Evolutionary conservation across 2,888 invertebrate genomes (phyloP), one percentile per base, ranked within the genome.

Genomic region (Chaetoderma sp.): DNA sequence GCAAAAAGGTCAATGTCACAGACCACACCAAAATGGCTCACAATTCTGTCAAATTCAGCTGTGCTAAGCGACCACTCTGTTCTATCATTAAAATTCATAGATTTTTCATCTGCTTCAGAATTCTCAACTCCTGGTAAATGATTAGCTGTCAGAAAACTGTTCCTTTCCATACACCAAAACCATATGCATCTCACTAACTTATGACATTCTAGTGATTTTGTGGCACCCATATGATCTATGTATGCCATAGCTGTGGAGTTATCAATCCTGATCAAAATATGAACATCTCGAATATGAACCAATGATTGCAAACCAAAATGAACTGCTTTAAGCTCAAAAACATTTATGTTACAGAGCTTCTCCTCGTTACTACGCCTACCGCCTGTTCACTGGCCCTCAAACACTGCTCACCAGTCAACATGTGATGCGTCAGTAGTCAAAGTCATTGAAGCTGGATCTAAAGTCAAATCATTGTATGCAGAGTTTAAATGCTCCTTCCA

Each of bases 31-130:
- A n/a, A n/a, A n/a, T n/a, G n/a, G n/a, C n/a, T n/a, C n/a, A n/a
- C n/a, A n/a, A n/a, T n/a, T n/a, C n/a, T n/a, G n/a, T n/a, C n/a
- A n/a, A n/a, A n/a, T n/a, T n/a, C n/a, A n/a, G n/a, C n/a, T n/a
- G n/a, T n/a, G n/a, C n/a, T n/a, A n/a, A n/a, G n/a, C 36, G 44
- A 45, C 66, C 68, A 67, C 42, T 69, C 71, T 36, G 63, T 67
- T 13, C 59, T 60, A 42, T 33, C 50, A 44, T 60, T 49, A 36
- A 54, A 30, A 6, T 27, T 45, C 50, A 60, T 23, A 44, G 49
- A 52, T 10, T 63, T 36, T 30, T 52, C 60, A 25, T 71, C 71
- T 2, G 67, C 69, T 27, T 33, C 39, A 3, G 30, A 1, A 36
- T 71, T 71, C 39, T 59, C 21, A 5, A 18, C 39, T 5, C 69